Evolutionary conservation across 2,797 vertebrate genomes (phyloP).

Genomic region (Micromesistius poutassou): DNA sequence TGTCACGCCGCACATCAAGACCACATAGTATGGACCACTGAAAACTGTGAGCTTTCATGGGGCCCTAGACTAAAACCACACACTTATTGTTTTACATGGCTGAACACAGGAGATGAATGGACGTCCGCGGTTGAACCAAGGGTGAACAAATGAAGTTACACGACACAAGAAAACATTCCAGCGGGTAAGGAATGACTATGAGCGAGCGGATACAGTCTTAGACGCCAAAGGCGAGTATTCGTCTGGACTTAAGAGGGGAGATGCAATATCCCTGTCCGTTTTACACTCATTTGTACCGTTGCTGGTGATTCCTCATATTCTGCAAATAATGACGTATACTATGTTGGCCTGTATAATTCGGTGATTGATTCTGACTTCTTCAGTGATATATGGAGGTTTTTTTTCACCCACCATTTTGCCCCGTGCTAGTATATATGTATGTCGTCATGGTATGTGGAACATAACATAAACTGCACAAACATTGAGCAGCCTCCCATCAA

Average conservation of each 20-base stretch:
- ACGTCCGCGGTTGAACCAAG: slow-evolving; percentile 18
- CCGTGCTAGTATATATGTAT: background rate
- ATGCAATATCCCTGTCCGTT: background rate
- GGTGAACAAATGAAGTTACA: slow-evolving; percentile 15
- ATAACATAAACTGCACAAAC: slow-evolving; percentile 32
- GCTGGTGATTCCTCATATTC: slow-evolving; percentile 38
- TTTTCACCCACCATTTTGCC: background rate
- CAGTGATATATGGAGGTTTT: background rate
- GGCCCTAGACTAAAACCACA: slow-evolving; percentile 51
- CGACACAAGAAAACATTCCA: slow-evolving; percentile 50
- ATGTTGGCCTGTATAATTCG: background rate
- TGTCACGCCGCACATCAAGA: slow-evolving; percentile 13
- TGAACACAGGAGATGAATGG: slow-evolving; percentile 53
- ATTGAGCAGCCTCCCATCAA: slow-evolving; percentile 39
- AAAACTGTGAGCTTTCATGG: slow-evolving; percentile 37
- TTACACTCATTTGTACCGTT: background rate
- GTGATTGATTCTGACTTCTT: background rate
- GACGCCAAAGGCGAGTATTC: slow-evolving; percentile 44
- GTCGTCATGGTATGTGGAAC: slow-evolving; percentile 8
- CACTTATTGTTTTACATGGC: slow-evolving; percentile 52
- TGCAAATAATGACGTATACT: background rate
- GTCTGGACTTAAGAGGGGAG: slow-evolving; percentile 14
- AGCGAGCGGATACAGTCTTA: slow-evolving; percentile 36
- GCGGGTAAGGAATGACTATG: slow-evolving; percentile 34
- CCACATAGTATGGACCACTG: slow-evolving; percentile 48